These are phyloP conservation scores for Pachyrhynchus sulphureomaculatus DNA, from an alignment of 1,140 invertebrate species.

Conservation along the genomic window DNA sequence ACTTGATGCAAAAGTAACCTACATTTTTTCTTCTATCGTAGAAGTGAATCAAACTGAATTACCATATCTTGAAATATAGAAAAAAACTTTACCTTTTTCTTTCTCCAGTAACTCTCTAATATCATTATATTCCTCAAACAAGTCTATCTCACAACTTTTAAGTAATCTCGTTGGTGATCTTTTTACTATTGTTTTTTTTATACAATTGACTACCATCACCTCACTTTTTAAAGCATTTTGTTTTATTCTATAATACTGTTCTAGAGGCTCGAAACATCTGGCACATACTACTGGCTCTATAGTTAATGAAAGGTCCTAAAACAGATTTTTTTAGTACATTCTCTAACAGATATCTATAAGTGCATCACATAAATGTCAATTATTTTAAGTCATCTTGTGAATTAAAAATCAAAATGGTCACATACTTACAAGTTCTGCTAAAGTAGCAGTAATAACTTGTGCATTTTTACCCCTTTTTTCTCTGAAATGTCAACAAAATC, in stretches of 20 bases:
- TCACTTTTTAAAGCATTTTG: constrained; percentile 7
- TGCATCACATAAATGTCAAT: too few species aligned
- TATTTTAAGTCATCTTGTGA: too few species aligned
- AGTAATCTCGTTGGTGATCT: not conserved
- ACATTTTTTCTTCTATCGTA: too few species aligned
- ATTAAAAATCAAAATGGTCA: too few species aligned
- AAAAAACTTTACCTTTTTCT: not conserved
- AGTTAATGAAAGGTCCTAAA: constrained; percentile 8
- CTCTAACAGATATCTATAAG: too few species aligned
- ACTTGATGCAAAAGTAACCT: too few species aligned
- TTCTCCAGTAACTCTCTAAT: constrained; percentile 6
- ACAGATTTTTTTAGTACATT: too few species aligned
- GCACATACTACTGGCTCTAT: constrained; percentile 3
- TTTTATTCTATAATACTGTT: constrained; percentile 4
- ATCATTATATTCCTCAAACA: constrained; percentile 18
- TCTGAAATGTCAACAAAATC: constrained; percentile 1
- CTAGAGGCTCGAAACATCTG: constrained; percentile 9
- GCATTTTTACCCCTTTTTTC: not conserved
- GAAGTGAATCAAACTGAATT: too few species aligned
- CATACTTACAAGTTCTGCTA: constrained; percentile 6
- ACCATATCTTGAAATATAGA: too few species aligned
- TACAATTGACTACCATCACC: constrained; percentile 4
- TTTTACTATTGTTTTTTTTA: constrained; percentile 8
- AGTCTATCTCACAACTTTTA: constrained; percentile 2
- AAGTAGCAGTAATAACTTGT: not conserved